Evolutionary conservation across 2,888 invertebrate species (phyloP), one percentile per base, ranked within the genome.

Genomic region (Hemaris fuciformis): DNA sequence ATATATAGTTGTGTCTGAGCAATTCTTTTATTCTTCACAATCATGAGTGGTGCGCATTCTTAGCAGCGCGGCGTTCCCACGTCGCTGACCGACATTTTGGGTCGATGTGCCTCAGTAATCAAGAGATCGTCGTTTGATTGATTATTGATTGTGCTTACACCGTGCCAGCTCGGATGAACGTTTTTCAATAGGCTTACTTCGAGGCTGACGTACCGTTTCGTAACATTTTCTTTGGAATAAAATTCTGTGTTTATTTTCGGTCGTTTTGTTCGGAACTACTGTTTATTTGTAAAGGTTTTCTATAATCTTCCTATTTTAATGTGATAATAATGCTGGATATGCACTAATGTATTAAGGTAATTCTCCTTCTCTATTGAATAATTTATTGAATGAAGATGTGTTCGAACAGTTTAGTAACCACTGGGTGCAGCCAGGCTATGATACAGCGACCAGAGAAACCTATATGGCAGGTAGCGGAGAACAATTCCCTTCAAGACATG

Each of bases 401-500:
- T 18, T 59, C n/a, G 15, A 25, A 5, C 72, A 93, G 93, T 69
- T 73, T 93, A 57, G 84, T 88, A 45, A 75, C 80, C 22, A 82
- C 81, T 1, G 87, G 88, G 6, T 93, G 93, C 76, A 81, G 88
- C 57, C 87, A 90, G 68, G 81, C 76, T 4, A 76, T 83, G 74
- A 91, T 93, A 62, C 86, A 90, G 69, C 77, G 83, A 1, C 88
- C 88, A 0, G 80, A 81, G 59, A 81, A 80, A 61, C 75, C 89
- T 0, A 69, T 87, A 2, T 85, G 87, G 84, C 76, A 83, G 46
- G 86, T 89, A 23, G 67, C 77, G 0, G 81, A 88, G 71, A 88
- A 94, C 72, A 74, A 80, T 13, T 81, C 91, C 0, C 93, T 94
- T 20, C 93, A 92, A 63, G 94, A 94, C 68, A 88, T 94, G 68